Base-by-base conservation (phyloP, 1,140 invertebrate species). In the Dinoponera quadriceps region DNA sequence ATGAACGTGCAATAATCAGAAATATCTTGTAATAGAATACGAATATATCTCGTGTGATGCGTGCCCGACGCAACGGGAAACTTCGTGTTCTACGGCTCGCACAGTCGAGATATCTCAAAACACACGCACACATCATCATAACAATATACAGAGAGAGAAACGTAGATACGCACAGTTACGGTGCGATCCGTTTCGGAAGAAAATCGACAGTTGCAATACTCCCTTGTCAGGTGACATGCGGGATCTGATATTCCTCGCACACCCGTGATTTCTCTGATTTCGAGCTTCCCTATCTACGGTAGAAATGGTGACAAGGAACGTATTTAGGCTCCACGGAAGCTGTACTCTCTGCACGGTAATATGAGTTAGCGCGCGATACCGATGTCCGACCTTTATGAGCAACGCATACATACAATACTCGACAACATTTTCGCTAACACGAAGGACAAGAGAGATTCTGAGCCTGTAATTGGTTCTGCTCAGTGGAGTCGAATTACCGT, bases 1-100 rank as follows among this genome's bases (percentile, higher is more conserved):
- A 68, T 72, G 49, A 77, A 59, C 82, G 86, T 88, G 72, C 87
- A 65, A 73, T 66, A 88, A 81, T 82, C 65, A 54, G 74, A 62
- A 77, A 82, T 59, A 85, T 54, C 5, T 78, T 69, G 33, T 48
- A 33, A 22, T 49, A 16, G 18, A 20, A 9, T n/a, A 44, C 9
- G 20, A 69, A 57, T 49, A 78, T 20, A 59, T 16, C 27, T 57
- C 25, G 59, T 4, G 14, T 25, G 54, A 78, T 78, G 60, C 49
- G 27, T 62, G 38, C 44, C 18, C 44, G 75, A 27, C 49, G 3
- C 71, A 54, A 5, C 51, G 25, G 5, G 71, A 25, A 16, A 54
- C 81, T 7, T 22, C 25, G 22, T 9, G n/a, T 29, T 55, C 22
- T 49, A 80, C 71, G 54, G 51, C 55, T n/a, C 65, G 54, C 18